A percentile compares a stretch with the other conserved stretches of the same genome.
These are phyloP conservation scores for Geopemphigus sp. DNA, from an alignment of 1,140 invertebrate genomes.

Conservation along the genomic window DNA sequence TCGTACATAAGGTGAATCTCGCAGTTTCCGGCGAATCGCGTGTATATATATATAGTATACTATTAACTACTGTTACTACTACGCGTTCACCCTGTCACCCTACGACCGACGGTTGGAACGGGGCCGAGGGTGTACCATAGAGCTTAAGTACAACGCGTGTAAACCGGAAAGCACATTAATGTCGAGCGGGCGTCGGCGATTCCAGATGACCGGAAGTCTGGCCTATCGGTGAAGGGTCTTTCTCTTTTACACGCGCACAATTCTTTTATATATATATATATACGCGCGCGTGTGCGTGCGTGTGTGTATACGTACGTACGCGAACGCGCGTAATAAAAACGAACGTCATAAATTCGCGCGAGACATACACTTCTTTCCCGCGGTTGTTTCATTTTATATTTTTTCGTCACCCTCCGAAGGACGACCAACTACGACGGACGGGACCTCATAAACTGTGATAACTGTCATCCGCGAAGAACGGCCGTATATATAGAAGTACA, in stretches of 20 bases:
- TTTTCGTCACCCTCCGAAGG: slow-evolving; percentile 18
- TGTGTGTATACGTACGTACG: background rate
- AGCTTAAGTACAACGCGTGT: slow-evolving; percentile 1
- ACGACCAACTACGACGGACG: too few relatives aligned
- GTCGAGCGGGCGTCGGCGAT: slow-evolving; percentile 42
- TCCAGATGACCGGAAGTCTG: slow-evolving; percentile 47
- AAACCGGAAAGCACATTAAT: slow-evolving; percentile 46
- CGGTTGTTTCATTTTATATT: slow-evolving; percentile 24
- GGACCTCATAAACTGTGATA: slow-evolving; percentile 41
- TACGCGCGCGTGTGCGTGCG: background rate
- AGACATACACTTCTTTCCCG: slow-evolving; percentile 38
- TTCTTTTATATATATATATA: too few relatives aligned
- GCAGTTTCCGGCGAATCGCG: too few relatives aligned
- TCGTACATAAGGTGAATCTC: too few relatives aligned
- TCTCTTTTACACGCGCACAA: background rate
- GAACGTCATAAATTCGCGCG: slow-evolving; percentile 45
- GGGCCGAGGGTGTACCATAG: too few relatives aligned
- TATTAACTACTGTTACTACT: too few relatives aligned
- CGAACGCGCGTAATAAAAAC: background rate
- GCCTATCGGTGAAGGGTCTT: background rate
- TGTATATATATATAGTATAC: too few relatives aligned
- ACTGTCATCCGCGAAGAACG: slow-evolving; percentile 41
- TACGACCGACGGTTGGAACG: too few relatives aligned
- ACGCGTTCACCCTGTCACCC: too few relatives aligned
- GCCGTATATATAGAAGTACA: too few relatives aligned